These are phyloP conservation scores for Buphagus erythrorhynchus DNA, from an alignment of 2,797 vertebrate genomes.

Conservation along the genomic window DNA sequence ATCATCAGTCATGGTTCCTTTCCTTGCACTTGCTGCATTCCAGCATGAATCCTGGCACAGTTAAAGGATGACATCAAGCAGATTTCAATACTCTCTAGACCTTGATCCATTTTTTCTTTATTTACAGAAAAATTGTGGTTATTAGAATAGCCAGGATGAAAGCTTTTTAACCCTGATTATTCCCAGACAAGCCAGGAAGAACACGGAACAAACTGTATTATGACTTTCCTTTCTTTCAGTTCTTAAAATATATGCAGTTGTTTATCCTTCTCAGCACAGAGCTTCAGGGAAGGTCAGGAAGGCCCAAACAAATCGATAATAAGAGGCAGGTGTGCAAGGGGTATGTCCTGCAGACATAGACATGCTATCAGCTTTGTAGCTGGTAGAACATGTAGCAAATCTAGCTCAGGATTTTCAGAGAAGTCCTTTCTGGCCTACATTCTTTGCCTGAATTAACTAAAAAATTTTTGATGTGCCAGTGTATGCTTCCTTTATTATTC, in stretches of 20 bases:
- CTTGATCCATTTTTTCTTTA: background rate
- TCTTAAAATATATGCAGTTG: background rate
- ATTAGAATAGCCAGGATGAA: background rate
- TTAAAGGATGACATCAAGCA: background rate
- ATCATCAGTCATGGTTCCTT: background rate
- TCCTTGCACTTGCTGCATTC: background rate
- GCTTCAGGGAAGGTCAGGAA: background rate
- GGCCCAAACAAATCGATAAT: background rate
- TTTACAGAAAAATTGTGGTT: background rate
- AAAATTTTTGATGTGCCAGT: background rate
- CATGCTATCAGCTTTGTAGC: background rate
- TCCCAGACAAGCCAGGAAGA: background rate
- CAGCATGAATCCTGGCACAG: background rate
- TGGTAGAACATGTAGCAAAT: background rate
- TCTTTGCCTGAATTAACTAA: background rate
- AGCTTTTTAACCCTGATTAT: background rate
- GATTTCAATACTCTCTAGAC: background rate
- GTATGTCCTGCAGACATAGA: accelerated
- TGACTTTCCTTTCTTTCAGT: background rate
- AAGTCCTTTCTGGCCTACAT: background rate
- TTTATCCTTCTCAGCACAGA: background rate
- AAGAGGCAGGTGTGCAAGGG: background rate
- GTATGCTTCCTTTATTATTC: background rate
- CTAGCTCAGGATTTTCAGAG: background rate
- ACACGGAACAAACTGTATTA: accelerated